A percentile compares a stretch with the other conserved stretches of the same genome.
phyloP scores from a whole-genome alignment of 1,140 invertebrate genomes.

The Daktulosphaira vitifoliae region DNA sequence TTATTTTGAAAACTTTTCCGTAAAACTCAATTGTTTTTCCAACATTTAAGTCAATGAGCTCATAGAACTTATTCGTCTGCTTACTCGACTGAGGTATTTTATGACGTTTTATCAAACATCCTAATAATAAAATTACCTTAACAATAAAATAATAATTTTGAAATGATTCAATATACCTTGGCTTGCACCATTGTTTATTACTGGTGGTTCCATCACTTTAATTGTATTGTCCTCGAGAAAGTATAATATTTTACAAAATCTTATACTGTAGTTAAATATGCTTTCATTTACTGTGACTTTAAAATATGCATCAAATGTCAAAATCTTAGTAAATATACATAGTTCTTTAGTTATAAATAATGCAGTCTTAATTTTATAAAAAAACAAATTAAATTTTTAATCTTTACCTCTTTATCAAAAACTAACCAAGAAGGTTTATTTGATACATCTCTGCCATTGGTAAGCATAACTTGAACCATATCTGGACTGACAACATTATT shows the following conservation, averaged over 20 bases:
- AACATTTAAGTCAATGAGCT: neutral
- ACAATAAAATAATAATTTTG: neutral
- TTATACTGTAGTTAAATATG: neutral
- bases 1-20: constrained; percentile 3
- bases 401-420: no score
- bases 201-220: neutral
- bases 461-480: no score
- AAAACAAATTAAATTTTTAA: no score
- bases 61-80: neutral
- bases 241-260: neutral
- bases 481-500: no score
- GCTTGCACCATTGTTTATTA: neutral
- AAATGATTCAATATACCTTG: constrained; percentile 15
- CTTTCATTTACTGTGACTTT: neutral
- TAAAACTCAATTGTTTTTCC: neutral
- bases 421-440: no score
- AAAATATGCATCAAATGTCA: neutral
- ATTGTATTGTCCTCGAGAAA: constrained; percentile 14
- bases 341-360: no score
- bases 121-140: no score
- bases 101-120: constrained; percentile 22
- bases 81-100: neutral
- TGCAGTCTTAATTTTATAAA: no score
- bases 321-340: neutral
- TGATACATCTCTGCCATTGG: no score